Conservation (phyloP, 2,797 vertebrate species). For the Artibeus lituratus region DNA sequence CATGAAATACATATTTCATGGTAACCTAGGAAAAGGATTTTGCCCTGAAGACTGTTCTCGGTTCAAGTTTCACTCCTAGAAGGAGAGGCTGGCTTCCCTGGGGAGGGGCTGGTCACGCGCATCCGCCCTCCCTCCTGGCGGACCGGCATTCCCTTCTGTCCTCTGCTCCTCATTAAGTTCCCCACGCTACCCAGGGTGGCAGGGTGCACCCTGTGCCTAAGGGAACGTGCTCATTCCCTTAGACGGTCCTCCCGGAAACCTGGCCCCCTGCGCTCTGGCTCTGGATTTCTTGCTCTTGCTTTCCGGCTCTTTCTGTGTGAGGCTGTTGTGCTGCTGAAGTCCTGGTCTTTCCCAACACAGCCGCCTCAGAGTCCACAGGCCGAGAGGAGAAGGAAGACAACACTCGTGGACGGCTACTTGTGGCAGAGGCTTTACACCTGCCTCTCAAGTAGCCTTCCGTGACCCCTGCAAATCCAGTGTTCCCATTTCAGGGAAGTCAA, state of each 20-base stretch:
- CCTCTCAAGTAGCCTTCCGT: neutral
- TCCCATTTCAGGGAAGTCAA: neutral
- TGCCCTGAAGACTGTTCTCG: constrained; percentile 47
- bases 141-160: neutral
- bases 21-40: constrained; percentile 65
- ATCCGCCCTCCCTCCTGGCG: neutral
- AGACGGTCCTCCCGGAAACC: neutral
- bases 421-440: no score
- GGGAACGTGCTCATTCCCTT: neutral
- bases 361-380: neutral
- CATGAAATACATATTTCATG: constrained; percentile 78
- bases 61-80: constrained; percentile 70
- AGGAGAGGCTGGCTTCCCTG: neutral
- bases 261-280: neutral
- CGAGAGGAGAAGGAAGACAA: neutral
- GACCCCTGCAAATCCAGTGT: neutral
- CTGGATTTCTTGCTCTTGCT: neutral
- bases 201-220: neutral
- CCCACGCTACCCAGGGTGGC: neutral
- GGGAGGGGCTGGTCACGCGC: neutral
- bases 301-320: neutral
- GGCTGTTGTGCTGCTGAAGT: neutral
- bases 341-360: neutral
- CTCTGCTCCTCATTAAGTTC: neutral
- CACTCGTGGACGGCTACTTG: accelerated